Evolutionary conservation across 2,888 invertebrate genomes (phyloP).

Genomic region (Eupithecia subumbrata): DNA sequence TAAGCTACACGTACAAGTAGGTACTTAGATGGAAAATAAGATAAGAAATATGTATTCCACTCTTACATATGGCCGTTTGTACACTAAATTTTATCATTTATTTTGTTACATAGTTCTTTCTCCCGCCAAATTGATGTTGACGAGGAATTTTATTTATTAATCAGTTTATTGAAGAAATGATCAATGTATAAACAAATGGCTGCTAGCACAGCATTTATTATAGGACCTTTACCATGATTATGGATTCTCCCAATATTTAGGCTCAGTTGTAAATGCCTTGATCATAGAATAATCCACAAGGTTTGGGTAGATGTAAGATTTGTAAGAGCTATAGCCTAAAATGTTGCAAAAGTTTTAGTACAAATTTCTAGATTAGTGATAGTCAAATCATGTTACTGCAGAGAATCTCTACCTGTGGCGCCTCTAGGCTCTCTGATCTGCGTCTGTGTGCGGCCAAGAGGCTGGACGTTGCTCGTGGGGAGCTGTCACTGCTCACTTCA

Average conservation of each 20-base stretch:
- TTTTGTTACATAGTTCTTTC: neutral
- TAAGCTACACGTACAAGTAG: too few species aligned
- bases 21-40: neutral
- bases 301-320: too few species aligned
- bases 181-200: too few species aligned
- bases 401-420: constrained; percentile 73
- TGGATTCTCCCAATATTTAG: neutral
- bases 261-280: neutral
- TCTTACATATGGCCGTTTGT: neutral
- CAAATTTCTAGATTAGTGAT: neutral
- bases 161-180: too few species aligned
- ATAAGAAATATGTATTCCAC: neutral
- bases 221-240: neutral
- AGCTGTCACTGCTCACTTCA: constrained; percentile 82
- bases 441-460: constrained; percentile 77
- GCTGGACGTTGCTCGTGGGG: constrained; percentile 72
- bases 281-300: neutral
- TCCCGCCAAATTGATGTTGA: neutral
- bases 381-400: neutral
- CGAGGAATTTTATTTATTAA: neutral
- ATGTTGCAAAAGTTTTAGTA: neutral
- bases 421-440: constrained; percentile 85
- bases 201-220: neutral
- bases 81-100: neutral
- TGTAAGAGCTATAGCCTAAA: neutral